These are phyloP conservation scores for Eleutherodactylus coqui DNA, from an alignment of 2,797 vertebrate genomes.

Conservation along the genomic window DNA sequence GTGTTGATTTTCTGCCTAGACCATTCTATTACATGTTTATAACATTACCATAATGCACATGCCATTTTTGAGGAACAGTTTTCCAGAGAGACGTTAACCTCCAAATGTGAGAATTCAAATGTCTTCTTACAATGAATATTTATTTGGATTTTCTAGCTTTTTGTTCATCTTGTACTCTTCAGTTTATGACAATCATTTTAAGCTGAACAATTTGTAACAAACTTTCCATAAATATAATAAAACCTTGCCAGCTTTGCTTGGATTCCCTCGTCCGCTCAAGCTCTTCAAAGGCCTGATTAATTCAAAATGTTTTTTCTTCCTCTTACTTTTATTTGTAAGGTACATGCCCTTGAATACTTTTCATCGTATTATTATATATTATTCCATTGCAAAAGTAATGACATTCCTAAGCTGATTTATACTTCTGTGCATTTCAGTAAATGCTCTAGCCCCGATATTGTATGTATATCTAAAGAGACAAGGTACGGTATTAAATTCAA, in stretches of 20 bases:
- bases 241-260: conserved; percentile 52
- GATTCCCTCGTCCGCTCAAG: conserved; percentile 29
- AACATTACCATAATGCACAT: not conserved
- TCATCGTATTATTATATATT: conserved; percentile 52
- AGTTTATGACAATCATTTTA: conserved; percentile 52
- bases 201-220: conserved; percentile 55
- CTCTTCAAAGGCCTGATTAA: conserved; percentile 57
- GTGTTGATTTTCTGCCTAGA: not conserved
- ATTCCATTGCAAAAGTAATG: conserved; percentile 52
- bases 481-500: conserved; percentile 45
- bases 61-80: not conserved
- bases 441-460: conserved; percentile 32
- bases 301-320: conserved; percentile 41
- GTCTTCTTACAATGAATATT: not conserved
- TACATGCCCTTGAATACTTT: conserved; percentile 57
- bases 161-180: conserved; percentile 28
- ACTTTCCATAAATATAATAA: conserved; percentile 52
- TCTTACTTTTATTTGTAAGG: conserved; percentile 48
- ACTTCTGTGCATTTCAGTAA: conserved; percentile 36
- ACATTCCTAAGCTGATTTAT: conserved; percentile 59
- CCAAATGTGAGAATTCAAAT: not conserved
- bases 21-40: not conserved
- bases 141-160: conserved; percentile 15
- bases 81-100: not conserved
- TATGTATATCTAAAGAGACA: conserved; percentile 17